These are phyloP conservation scores for Pegea sp. DNA, from an alignment of 23 tunicate species.

Conservation along the genomic window DNA sequence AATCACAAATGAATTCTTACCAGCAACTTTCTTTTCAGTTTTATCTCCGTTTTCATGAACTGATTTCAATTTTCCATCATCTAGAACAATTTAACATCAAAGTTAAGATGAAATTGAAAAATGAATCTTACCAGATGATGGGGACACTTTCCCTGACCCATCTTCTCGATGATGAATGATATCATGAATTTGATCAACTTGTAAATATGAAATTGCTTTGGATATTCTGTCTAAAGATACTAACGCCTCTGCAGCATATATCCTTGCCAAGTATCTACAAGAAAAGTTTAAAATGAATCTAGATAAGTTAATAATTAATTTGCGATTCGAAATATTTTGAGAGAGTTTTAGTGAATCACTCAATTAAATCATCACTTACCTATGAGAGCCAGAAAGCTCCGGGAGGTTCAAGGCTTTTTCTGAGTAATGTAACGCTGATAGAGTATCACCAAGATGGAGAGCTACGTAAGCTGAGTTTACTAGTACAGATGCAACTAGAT, in stretches of 20 bases:
- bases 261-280: constrained; percentile 37
- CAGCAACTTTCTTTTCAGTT: too few species aligned
- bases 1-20: too few species aligned
- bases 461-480: constrained; percentile 64
- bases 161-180: neutral
- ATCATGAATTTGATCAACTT: constrained; percentile 18
- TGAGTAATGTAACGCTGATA: constrained; percentile 33
- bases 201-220: constrained; percentile 54
- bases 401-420: constrained; percentile 14
- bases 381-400: constrained; percentile 32
- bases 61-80: neutral
- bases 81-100: neutral
- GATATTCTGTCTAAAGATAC: constrained; percentile 54
- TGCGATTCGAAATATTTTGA: too few species aligned
- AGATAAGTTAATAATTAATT: too few species aligned
- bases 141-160: too few species aligned
- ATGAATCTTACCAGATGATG: neutral
- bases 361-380: too few species aligned
- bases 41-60: too few species aligned
- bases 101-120: neutral
- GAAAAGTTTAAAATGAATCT: neutral
- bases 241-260: constrained; percentile 81
- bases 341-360: too few species aligned
- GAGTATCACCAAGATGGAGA: constrained; percentile 33
- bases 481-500: constrained; percentile 44